Conservation (phyloP, 1,140 invertebrate genomes). For the Procambarus virginalis region DNA sequence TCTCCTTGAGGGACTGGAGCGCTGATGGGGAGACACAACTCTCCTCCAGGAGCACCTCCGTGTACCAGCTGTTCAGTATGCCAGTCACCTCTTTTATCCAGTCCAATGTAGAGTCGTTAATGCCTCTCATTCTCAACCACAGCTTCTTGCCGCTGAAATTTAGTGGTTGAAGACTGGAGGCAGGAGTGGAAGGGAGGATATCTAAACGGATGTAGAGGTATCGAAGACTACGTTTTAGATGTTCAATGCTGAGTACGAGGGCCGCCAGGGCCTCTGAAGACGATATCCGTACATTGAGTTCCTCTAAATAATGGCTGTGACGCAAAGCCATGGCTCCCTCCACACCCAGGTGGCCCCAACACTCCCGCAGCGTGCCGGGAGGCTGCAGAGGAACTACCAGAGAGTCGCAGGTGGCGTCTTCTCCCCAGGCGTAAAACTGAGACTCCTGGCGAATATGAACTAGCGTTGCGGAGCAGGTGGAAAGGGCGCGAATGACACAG, state of each 20-base stretch:
- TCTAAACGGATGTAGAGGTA: conserved; percentile 52
- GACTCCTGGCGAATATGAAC: conserved; percentile 56
- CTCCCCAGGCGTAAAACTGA: conserved; percentile 58
- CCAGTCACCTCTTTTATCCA: conserved; percentile 38
- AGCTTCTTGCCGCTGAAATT: conserved; percentile 50
- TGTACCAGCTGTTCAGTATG: conserved; percentile 50
- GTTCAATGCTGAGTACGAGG: conserved; percentile 24
- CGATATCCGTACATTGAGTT: conserved; percentile 47
- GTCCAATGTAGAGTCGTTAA: conserved; percentile 5
- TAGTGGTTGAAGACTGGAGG: conserved; percentile 35
- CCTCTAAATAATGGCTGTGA: conserved; percentile 46
- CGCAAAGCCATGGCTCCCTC: conserved; percentile 53
- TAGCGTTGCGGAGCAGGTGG: conserved; percentile 41
- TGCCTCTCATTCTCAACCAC: conserved; percentile 42
- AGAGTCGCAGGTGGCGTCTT: conserved; percentile 29
- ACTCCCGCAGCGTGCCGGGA: conserved; percentile 43
- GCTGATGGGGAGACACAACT: conserved; percentile 27
- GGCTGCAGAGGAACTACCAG: conserved; percentile 50
- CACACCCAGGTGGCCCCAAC: conserved; percentile 51
- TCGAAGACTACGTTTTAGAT: conserved; percentile 6
- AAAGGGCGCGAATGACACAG: conserved; percentile 49
- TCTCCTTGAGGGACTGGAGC: conserved; percentile 44
- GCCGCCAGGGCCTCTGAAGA: conserved; percentile 38
- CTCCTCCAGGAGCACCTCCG: conserved; percentile 52
- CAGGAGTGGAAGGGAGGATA: conserved; percentile 16